Base-by-base conservation (phyloP, 2,888 invertebrate genomes). In the Lasioglossum marginatum region DNA sequence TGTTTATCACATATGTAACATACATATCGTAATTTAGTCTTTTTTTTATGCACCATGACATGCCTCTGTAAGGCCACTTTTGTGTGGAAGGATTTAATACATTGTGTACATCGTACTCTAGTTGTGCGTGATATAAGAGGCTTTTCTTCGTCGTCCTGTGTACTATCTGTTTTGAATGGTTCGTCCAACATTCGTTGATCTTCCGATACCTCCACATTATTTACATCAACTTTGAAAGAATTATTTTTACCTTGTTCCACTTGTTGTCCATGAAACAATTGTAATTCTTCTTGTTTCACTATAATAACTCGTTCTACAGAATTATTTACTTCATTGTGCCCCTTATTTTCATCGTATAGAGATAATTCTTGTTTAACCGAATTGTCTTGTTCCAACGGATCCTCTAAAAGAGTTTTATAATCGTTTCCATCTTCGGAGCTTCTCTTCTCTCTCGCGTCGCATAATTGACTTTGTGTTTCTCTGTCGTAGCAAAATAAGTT, bases 1-100 rank as follows among this genome's bases (percentile, higher is more conserved):
- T 93, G 92, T 74, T 93, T 91, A 68, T 94, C 92, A 70, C 94
- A 94, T 81, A 94, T 82, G 73, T 93, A 91, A 88, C 94, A 94
- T 43, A 92, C 92, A 52, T 94, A 94, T 19, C 92, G 87, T 73
- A 91, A 73, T 83, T 92, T 92, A n/a, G 90, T 91, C 75, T 93
- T 91, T 23, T 90, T 89, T 48, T 92, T 92, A 82, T 93, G 94
- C 75, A 92, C 79, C 6, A 87, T 88, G 43, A 88, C 82, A 83
- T 94, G 94, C 80, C 92, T 91, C 23, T 93, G 91, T 27, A 94
- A 83, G 3, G 92, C 90, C 0, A 88, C 70, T 73, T 91, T 90
- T 14, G 92, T 92, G 6, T 88, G 85, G 78, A 94, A 94, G 10
- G 92, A 91, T 80, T 93, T 94, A 48, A 93, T 91, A 79, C 94